Percentiles rank a stretch among this genome's conserved stretches.
Conservation (phyloP, 2,113 vertebrate genomes). For the Ctenodactylus gundi region DNA sequence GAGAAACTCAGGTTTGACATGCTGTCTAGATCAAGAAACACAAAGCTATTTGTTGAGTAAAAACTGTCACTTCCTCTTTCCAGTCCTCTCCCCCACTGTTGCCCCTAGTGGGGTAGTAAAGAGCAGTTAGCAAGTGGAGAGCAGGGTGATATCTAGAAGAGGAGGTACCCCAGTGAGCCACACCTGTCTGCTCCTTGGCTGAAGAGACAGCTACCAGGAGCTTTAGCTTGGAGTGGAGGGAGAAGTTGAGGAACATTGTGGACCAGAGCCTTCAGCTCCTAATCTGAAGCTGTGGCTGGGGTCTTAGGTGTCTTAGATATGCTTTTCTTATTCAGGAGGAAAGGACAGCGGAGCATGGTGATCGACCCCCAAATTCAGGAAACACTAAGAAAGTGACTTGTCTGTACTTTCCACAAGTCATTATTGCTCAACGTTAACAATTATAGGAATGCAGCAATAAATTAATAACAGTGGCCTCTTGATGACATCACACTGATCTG, state of each 20-base stretch:
- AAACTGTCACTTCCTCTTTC: accelerated
- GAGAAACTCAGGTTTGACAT: neutral
- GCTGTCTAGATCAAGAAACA: neutral
- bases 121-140: too few relatives aligned
- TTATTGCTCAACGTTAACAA: neutral
- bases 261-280: too few relatives aligned
- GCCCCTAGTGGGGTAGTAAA: accelerated
- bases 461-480: too few relatives aligned
- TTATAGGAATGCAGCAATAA: too few relatives aligned
- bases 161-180: neutral
- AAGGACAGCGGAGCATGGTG: neutral
- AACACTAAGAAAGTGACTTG: neutral
- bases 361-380: neutral
- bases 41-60: neutral
- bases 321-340: neutral
- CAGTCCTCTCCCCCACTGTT: accelerated
- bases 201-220: accelerated
- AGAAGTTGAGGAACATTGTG: neutral
- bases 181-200: neutral
- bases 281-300: neutral
- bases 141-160: neutral
- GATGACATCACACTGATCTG: accelerated
- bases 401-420: neutral
- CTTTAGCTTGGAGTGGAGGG: neutral
- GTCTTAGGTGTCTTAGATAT: accelerated